Base-by-base conservation (phyloP, 2,888 invertebrate species). In the Drosophila bunnanda region DNA sequence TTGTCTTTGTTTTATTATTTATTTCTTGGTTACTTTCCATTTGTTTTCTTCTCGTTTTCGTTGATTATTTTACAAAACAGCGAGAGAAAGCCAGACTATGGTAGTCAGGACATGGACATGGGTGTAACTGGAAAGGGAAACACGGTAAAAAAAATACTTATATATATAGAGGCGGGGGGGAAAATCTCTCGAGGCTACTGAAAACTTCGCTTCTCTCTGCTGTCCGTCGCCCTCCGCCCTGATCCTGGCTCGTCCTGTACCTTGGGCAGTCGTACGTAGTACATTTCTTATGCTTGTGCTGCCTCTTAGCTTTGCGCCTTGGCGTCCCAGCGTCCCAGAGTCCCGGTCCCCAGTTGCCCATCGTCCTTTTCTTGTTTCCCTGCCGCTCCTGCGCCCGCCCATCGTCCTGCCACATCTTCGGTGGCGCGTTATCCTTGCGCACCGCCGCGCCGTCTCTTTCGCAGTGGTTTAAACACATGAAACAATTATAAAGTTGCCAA, bases 131-230 rank as follows among this genome's bases (percentile, higher is more conserved):
- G 39, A 13, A 30, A 22, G 43, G 65, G 67, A 68, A 66, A 57
- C 69, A 83, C 65, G 65, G 75, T 56, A 72, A 65, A 69, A 41
- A 59, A 70, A 30, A 77, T 22, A 54, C 9, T 9, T 30, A 48
- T 30, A 20, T 20, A 20, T 30, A 50, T 20, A 32, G 15, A 50
- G 50, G 34, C 50, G 22, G 50, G 32, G 50, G 32, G 54, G 59
- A 69, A 85, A 85, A 86, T 86, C 85, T 85, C 85, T 81, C 25
- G 88, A 85, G 85, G 85, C 85, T 86, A 86, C 88, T 88, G 81
- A 81, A 88, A 85, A 85, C 77, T 86, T 85, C 62, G 61, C 57
- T 65, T 61, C 41, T 58, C 73, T 54, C 61, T 43, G 64, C 65
- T 80, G 55, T 36, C 43, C 22, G 12, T 25, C 25, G n/a, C 20